phyloP scores from a whole-genome alignment of 2,797 vertebrate species.

The Sebastes minor region DNA sequence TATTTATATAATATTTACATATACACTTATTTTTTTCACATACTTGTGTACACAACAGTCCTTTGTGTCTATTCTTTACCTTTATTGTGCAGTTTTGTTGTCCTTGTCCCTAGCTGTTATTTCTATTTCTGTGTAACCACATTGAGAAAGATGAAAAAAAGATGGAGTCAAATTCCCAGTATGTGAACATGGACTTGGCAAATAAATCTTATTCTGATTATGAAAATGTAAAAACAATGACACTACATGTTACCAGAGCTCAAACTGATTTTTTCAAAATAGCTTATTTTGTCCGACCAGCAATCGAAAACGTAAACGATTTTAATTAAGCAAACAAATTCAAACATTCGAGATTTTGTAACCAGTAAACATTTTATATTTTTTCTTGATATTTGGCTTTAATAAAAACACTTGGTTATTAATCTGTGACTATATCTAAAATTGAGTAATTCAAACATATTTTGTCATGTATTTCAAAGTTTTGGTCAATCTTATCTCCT shows the following conservation, averaged over 20 bases:
- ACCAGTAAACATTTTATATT: background rate
- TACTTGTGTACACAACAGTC: too few relatives aligned
- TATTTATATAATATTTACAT: too few relatives aligned
- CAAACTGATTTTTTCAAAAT: too few relatives aligned
- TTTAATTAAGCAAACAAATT: background rate
- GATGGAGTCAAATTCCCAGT: too few relatives aligned
- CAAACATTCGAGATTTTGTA: background rate
- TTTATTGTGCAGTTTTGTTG: too few relatives aligned
- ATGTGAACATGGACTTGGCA: too few relatives aligned
- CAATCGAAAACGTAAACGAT: background rate
- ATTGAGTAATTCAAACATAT: background rate
- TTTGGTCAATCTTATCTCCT: background rate
- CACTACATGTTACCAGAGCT: background rate
- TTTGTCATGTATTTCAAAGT: background rate
- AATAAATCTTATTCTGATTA: too few relatives aligned
- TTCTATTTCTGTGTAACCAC: too few relatives aligned
- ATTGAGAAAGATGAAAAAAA: too few relatives aligned
- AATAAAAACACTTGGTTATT: background rate
- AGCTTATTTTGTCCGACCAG: background rate
- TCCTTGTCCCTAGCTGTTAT: too few relatives aligned
- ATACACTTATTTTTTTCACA: too few relatives aligned
- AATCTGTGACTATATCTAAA: background rate
- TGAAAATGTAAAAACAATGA: background rate
- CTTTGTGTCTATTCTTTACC: too few relatives aligned
- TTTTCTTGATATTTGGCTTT: background rate